Conservation (phyloP, 2,797 vertebrate genomes). For the Helostoma temminkii region DNA sequence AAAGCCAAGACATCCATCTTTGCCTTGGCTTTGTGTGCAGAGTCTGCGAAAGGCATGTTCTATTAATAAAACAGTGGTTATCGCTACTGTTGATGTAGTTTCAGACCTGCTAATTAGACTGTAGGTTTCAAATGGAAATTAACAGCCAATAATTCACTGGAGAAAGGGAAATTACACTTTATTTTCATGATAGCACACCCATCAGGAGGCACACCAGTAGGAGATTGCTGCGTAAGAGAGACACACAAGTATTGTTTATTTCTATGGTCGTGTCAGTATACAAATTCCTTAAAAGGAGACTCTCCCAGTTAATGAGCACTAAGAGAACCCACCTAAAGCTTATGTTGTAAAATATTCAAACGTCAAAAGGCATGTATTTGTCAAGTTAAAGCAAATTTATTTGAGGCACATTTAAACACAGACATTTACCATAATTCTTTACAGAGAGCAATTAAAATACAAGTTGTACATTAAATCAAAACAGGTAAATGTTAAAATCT, state of each 20-base stretch:
- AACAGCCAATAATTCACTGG: conserved; percentile 69
- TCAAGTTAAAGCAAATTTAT: not conserved
- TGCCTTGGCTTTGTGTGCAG: conserved; percentile 72
- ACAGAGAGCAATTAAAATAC: not conserved
- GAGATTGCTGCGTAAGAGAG: conserved; percentile 3
- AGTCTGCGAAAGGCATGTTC: conserved; percentile 74
- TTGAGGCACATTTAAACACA: too few species aligned
- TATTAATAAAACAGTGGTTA: conserved; percentile 82
- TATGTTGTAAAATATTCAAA: not conserved
- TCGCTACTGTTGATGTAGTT: conserved; percentile 74
- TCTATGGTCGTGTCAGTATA: conserved; percentile 12
- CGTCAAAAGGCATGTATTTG: not conserved
- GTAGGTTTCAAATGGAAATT: conserved; percentile 70
- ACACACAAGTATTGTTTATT: conserved; percentile 15
- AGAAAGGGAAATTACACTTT: conserved; percentile 49
- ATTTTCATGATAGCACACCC: conserved; percentile 30
- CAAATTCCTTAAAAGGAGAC: conserved; percentile 2
- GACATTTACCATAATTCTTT: not conserved
- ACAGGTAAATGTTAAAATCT: not conserved
- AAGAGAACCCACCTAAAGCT: conserved; percentile 15
- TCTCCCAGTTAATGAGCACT: conserved; percentile 41
- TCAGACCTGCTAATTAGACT: conserved; percentile 80
- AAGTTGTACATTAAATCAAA: not conserved
- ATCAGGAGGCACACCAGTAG: conserved; percentile 26
- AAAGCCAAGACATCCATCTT: conserved; percentile 84